phyloP scores from a whole-genome alignment of 2,113 vertebrate genomes.

The Actinemys pallida region DNA sequence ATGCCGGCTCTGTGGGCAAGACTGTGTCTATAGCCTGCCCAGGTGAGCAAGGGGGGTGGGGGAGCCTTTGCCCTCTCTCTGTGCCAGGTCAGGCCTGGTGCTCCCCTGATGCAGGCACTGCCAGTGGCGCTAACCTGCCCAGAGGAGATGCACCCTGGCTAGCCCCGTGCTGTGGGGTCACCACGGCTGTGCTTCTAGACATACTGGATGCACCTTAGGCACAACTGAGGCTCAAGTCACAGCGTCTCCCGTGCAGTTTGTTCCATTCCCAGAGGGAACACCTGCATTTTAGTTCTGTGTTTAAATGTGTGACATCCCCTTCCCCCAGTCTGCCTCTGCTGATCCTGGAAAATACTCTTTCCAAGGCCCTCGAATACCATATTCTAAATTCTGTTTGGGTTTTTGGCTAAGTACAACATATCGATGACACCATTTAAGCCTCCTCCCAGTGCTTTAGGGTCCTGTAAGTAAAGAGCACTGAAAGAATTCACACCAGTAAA shows the following conservation, averaged over 20 bases:
- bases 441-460: background rate
- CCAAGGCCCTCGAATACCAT: background rate
- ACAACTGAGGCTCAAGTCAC: background rate
- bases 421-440: background rate
- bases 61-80: background rate
- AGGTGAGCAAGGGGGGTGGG: too few relatives aligned
- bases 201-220: background rate
- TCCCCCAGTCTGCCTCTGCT: background rate
- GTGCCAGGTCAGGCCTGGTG: background rate
- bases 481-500: too few relatives aligned
- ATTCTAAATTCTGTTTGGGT: background rate
- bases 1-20: background rate
- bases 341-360: background rate
- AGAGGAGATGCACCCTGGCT: background rate
- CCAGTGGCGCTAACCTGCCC: background rate
- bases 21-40: background rate
- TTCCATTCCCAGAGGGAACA: background rate
- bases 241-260: background rate
- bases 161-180: background rate
- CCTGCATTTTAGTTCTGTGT: background rate
- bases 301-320: background rate
- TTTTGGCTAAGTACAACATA: background rate
- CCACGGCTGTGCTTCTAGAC: background rate
- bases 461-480: background rate
- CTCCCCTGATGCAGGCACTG: background rate